Conservation (phyloP, 2,888 invertebrate genomes). For the Eupithecia inturbata region DNA sequence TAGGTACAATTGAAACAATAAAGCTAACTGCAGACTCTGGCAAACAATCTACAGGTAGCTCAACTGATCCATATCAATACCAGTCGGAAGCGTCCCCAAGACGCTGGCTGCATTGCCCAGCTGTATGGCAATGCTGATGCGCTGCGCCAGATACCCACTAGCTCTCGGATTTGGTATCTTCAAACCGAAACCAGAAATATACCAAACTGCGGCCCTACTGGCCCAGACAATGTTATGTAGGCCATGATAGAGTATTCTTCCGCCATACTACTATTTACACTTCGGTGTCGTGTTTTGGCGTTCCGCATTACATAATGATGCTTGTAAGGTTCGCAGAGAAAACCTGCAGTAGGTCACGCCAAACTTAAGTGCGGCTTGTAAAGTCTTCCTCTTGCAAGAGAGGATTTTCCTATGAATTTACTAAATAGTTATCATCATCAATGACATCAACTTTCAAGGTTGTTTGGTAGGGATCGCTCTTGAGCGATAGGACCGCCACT, state of each 20-base stretch:
- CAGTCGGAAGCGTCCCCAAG: no score
- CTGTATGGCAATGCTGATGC: no score
- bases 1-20: no score
- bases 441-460: no score
- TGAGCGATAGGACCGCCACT: no score
- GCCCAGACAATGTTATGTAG: conserved; percentile 19
- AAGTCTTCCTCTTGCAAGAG: not conserved
- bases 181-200: not conserved
- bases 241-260: conserved; percentile 25
- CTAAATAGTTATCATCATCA: not conserved
- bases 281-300: conserved; percentile 68
- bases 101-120: no score
- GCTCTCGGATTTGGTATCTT: no score
- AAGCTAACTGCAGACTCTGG: no score
- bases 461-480: no score
- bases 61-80: no score
- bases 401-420: not conserved
- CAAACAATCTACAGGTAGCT: no score
- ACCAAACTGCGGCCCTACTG: conserved; percentile 10
- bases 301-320: conserved; percentile 54
- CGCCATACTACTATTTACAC: conserved; percentile 60
- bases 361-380: not conserved
- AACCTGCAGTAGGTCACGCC: not conserved
- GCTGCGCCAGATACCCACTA: no score
- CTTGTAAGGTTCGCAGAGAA: conserved; percentile 52